A percentile compares a stretch with the other conserved stretches of the same genome.
These are phyloP conservation scores for Acrocephalus kingi DNA, from an alignment of 2,113 vertebrate species.

Conservation along the genomic window DNA sequence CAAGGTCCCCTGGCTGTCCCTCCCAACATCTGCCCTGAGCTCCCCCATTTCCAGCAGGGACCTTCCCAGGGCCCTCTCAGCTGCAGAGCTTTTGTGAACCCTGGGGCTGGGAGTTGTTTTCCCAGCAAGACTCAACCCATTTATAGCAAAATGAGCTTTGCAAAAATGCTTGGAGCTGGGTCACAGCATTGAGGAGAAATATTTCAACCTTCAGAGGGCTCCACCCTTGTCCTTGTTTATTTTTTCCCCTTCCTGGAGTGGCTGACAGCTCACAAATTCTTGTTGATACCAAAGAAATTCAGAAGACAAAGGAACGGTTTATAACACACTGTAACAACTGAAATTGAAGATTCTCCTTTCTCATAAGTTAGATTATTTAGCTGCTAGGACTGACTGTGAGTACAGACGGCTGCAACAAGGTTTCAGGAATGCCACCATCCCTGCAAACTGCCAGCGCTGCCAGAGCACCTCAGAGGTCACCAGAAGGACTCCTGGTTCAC, in stretches of 20 bases:
- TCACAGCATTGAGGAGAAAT: constrained; percentile 21
- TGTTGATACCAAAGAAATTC: constrained; percentile 12
- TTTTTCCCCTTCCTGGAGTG: constrained; percentile 27
- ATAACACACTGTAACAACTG: not conserved
- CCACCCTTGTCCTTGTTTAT: constrained; percentile 52
- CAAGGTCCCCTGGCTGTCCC: not conserved
- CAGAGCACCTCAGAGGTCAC: not conserved
- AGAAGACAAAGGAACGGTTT: not conserved
- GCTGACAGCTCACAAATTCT: constrained; percentile 39
- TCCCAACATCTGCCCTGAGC: not conserved
- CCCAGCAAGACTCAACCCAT: constrained; percentile 7
- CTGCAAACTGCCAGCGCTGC: not conserved
- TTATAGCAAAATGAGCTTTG: constrained; percentile 26
- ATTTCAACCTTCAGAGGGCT: constrained; percentile 18
- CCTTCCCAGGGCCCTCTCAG: not conserved
- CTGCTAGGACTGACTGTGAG: not conserved
- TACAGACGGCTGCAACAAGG: not conserved
- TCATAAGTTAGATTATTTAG: not conserved
- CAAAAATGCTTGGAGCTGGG: not conserved
- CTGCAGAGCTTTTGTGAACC: not conserved
- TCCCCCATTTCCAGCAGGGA: not conserved
- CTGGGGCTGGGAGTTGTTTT: not conserved
- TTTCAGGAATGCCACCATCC: not conserved
- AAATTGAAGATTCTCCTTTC: not conserved
- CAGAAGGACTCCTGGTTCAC: not conserved